These are phyloP conservation scores for Acipenser oxyrinchus DNA, from an alignment of 2,797 vertebrate genomes.

Conservation along the genomic window DNA sequence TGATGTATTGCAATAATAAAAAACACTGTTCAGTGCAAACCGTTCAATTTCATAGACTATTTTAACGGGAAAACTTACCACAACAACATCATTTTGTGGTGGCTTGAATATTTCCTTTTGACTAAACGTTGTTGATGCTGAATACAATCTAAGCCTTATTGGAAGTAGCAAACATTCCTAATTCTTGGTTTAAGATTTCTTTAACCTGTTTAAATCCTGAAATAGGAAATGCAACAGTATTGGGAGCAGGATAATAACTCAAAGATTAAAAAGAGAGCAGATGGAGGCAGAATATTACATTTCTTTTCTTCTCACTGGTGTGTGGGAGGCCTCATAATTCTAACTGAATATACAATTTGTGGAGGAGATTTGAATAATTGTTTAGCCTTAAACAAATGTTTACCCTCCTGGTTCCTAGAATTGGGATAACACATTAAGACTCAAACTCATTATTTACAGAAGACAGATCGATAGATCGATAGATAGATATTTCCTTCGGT, in stretches of 20 bases:
- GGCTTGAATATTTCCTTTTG: neutral
- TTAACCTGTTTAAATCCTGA: conserved; percentile 5
- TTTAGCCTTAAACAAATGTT: neutral
- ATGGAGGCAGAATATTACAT: conserved; percentile 17
- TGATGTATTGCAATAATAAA: no score
- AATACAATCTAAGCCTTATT: conserved; percentile 1
- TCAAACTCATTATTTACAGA: no score
- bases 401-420: no score
- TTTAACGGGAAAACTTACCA: no score
- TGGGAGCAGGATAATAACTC: conserved; percentile 2
- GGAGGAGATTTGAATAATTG: neutral
- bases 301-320: conserved; percentile 10
- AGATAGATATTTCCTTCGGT: no score
- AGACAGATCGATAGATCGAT: no score
- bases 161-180: neutral
- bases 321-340: conserved; percentile 5
- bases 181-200: conserved; percentile 11
- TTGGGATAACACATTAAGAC: no score
- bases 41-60: no score
- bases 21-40: no score
- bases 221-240: conserved; percentile 1
- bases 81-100: no score
- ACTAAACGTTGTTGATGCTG: neutral
- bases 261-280: neutral
- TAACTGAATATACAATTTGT: neutral